Percentiles rank a stretch among this genome's conserved stretches.
phyloP scores from a whole-genome alignment of 2,113 vertebrate species.

The Leucopternis melanops region DNA sequence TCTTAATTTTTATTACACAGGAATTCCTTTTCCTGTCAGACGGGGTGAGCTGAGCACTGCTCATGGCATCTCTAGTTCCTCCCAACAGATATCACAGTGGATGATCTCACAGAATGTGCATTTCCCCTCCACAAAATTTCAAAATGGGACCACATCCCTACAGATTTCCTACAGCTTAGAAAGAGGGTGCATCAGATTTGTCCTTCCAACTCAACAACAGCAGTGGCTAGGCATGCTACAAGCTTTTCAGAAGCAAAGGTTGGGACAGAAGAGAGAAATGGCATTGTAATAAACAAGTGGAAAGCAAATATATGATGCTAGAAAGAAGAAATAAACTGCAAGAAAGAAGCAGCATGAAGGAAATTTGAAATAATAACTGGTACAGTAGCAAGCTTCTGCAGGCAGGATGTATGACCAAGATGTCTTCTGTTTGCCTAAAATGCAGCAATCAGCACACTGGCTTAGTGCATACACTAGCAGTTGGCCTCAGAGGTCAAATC shows the following conservation, averaged over 20 bases:
- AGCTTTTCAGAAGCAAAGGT: background rate
- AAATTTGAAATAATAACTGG: background rate
- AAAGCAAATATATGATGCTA: background rate
- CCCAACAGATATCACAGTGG: background rate
- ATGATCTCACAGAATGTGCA: constrained; percentile 37
- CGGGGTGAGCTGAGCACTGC: background rate
- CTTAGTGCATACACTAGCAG: background rate
- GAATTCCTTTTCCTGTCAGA: constrained; percentile 64
- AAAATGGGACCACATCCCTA: background rate
- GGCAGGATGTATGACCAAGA: background rate
- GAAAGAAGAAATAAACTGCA: background rate
- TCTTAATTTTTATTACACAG: constrained; percentile 64
- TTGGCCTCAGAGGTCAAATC: background rate
- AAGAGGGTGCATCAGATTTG: background rate
- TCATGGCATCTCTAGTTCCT: constrained; percentile 20
- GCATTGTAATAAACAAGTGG: background rate
- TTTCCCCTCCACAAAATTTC: constrained; percentile 17
- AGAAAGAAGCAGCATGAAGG: background rate
- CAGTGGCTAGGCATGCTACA: background rate
- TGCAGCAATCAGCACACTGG: background rate
- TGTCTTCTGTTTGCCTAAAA: background rate
- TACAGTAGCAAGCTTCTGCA: background rate
- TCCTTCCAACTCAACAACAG: background rate
- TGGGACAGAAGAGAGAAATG: background rate
- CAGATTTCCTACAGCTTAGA: background rate